phyloP scores from a whole-genome alignment of 2,797 vertebrate genomes.

The Crypturellus tataupa region DNA sequence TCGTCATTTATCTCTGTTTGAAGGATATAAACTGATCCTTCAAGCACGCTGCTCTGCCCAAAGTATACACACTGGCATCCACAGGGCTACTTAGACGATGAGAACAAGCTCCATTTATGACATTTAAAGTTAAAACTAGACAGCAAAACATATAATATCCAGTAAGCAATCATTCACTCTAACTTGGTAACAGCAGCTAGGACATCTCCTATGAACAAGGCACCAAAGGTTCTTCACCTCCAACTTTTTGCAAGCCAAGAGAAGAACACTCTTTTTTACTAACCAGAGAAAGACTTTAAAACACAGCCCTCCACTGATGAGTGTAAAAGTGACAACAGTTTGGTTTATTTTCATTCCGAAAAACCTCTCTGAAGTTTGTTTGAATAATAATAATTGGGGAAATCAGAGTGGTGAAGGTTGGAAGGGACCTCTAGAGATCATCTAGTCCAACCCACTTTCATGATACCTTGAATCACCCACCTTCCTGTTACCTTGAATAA shows the following conservation, averaged over 20 bases:
- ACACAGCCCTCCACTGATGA: background rate
- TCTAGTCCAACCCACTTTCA: too few species aligned
- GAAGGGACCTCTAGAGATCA: too few species aligned
- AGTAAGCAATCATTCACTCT: background rate
- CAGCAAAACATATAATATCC: background rate
- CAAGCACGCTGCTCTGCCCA: background rate
- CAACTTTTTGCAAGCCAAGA: background rate
- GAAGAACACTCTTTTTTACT: background rate
- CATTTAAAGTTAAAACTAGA: background rate
- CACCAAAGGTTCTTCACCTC: background rate
- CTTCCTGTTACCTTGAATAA: background rate
- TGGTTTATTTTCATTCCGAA: background rate
- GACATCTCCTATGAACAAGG: background rate
- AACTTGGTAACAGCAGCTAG: background rate
- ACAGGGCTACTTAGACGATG: background rate
- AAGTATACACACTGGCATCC: background rate
- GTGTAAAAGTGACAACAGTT: background rate
- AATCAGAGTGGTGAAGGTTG: too few species aligned
- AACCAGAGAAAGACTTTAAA: background rate
- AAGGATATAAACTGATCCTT: conserved; percentile 1
- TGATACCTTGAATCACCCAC: background rate
- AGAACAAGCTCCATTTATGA: background rate
- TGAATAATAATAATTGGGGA: too few species aligned
- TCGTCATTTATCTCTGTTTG: background rate
- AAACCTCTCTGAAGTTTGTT: background rate